Conservation (phyloP, 1,140 invertebrate genomes). For the Drosophila ananassae region DNA sequence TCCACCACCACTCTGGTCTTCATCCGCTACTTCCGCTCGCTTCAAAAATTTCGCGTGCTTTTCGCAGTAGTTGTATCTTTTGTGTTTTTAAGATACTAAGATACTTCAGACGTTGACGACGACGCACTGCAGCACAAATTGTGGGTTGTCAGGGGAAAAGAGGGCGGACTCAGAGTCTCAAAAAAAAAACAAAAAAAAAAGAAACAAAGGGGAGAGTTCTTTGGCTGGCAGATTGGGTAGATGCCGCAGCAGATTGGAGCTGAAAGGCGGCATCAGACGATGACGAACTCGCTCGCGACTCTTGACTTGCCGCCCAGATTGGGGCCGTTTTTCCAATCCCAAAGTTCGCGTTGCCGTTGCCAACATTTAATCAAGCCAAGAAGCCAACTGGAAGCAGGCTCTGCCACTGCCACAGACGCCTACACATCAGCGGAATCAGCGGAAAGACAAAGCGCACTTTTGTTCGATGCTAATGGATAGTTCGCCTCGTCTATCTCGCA, state of each 20-base stretch:
- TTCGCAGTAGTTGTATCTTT: conserved; percentile 10
- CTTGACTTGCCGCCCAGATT: background rate
- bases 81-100: conserved; percentile 43
- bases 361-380: conserved; percentile 79
- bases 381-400: conserved; percentile 73
- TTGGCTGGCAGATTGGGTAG: background rate
- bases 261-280: conserved; percentile 61
- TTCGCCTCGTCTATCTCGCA: conserved; percentile 35
- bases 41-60: conserved; percentile 15
- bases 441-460: conserved; percentile 60
- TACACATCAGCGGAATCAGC: conserved; percentile 20
- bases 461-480: conserved; percentile 66
- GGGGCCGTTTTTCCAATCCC: too few species aligned
- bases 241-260: conserved; percentile 43
- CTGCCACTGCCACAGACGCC: conserved; percentile 11
- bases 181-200: background rate
- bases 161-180: too few species aligned
- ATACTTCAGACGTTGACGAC: conserved; percentile 69
- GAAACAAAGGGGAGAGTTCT: background rate
- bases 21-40: conserved; percentile 48
- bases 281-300: conserved; percentile 11
- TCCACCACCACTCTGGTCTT: background rate
- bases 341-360: conserved; percentile 59
- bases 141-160: conserved; percentile 32
- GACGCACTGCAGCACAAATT: conserved; percentile 45